Conservation (phyloP, 2,113 vertebrate species). For the Eretmochelys imbricata region DNA sequence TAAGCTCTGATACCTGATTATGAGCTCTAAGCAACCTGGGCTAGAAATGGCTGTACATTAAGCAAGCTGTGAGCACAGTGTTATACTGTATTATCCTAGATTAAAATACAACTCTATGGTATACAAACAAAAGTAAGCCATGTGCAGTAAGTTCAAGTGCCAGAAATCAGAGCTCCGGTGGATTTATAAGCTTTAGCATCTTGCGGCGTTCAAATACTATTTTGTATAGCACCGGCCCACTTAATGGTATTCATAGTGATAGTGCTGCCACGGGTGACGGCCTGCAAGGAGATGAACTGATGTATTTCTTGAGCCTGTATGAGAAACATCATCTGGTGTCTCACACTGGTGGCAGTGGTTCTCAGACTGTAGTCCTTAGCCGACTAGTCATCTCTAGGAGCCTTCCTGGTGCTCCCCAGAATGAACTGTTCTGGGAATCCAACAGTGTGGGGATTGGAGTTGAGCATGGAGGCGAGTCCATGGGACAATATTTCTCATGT, state of each 20-base stretch:
- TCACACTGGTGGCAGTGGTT: constrained; percentile 32
- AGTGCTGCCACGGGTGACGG: neutral
- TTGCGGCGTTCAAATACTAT: neutral
- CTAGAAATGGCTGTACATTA: rapidly evolving
- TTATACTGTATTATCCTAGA: neutral
- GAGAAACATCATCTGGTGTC: neutral
- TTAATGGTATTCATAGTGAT: neutral
- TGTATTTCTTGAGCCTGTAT: neutral
- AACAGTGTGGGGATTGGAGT: constrained; percentile 17
- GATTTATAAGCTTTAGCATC: neutral
- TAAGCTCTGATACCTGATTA: neutral
- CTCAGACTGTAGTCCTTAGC: neutral
- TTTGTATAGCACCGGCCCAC: neutral
- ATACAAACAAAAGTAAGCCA: neutral
- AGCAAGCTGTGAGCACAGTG: rapidly evolving
- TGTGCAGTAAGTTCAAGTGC: neutral
- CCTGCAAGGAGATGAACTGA: neutral
- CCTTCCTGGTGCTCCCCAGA: constrained; percentile 15
- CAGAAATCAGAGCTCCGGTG: neutral
- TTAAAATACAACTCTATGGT: neutral
- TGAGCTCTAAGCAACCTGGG: neutral
- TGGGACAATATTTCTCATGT: neutral
- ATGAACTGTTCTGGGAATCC: constrained; percentile 33
- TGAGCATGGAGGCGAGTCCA: neutral
- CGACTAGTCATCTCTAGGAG: constrained; percentile 36